Evolutionary conservation across 2,797 vertebrate genomes (phyloP).

Genomic region (Phoxinus dragarum): DNA sequence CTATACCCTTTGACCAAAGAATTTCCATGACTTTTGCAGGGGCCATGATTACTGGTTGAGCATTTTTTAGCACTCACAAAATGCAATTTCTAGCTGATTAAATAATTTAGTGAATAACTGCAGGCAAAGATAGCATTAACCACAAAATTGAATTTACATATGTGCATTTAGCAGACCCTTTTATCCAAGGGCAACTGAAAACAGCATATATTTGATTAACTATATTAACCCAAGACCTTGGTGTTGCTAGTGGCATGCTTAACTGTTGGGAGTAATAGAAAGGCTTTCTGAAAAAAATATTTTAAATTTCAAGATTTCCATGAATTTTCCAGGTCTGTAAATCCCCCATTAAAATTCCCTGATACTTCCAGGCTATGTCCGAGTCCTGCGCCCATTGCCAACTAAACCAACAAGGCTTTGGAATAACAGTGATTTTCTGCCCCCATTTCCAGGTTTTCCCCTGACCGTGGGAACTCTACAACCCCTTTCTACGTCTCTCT

Average conservation of each 20-base stretch:
- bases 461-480: not conserved
- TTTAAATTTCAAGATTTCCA: not conserved
- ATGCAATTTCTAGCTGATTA: not conserved
- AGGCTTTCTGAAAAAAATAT: not conserved
- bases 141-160: not conserved
- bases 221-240: not conserved
- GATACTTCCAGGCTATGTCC: not conserved
- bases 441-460: constrained; percentile 4
- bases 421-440: not conserved
- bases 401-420: not conserved
- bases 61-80: not conserved
- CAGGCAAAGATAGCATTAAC: not conserved
- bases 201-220: not conserved
- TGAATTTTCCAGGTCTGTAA: not conserved
- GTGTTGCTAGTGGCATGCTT: not conserved
- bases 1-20: not conserved
- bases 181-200: not conserved
- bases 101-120: not conserved
- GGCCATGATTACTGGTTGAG: not conserved
- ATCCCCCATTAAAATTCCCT: not conserved
- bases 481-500: not conserved
- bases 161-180: not conserved
- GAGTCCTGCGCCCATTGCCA: not conserved
- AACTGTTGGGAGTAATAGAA: not conserved
- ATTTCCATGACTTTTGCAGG: not conserved